Conservation (phyloP, 2,888 invertebrate genomes). For the Heliconius sara region DNA sequence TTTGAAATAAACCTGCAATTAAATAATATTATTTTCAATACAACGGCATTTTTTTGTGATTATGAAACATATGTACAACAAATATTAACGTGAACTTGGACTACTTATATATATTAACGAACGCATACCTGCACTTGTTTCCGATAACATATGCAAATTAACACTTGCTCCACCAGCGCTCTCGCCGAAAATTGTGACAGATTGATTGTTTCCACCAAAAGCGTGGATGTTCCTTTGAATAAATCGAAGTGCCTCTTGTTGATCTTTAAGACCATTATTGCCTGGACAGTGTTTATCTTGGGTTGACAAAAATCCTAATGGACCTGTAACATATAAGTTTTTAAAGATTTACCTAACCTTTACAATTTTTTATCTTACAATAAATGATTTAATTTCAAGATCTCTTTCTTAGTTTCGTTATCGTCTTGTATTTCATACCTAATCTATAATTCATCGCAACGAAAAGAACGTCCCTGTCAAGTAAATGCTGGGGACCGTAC, state of each 20-base stretch:
- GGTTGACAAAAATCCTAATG: constrained; percentile 87
- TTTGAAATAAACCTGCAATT: constrained; percentile 86
- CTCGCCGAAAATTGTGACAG: constrained; percentile 88
- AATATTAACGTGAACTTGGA: too few species aligned
- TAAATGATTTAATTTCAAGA: not conserved
- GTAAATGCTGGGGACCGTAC: constrained; percentile 88
- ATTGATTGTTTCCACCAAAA: constrained; percentile 86
- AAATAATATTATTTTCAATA: not conserved
- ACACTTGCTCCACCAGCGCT: constrained; percentile 88
- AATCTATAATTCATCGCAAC: constrained; percentile 89
- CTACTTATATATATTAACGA: too few species aligned
- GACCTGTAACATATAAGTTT: constrained; percentile 65
- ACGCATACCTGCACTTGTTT: constrained; percentile 76
- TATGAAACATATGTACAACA: too few species aligned
- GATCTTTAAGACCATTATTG: constrained; percentile 88
- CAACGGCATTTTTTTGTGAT: not conserved
- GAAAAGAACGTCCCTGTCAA: constrained; percentile 88
- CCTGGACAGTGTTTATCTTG: constrained; percentile 86
- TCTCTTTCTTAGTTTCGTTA: not conserved
- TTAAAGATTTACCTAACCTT: not conserved
- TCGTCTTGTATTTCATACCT: constrained; percentile 62
- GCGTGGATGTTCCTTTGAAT: constrained; percentile 84
- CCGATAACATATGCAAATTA: constrained; percentile 88
- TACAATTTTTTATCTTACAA: not conserved
- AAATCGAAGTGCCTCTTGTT: constrained; percentile 85